Evolutionary conservation across 1,140 invertebrate species (phyloP).

Genomic region (Helicoverpa zea): DNA sequence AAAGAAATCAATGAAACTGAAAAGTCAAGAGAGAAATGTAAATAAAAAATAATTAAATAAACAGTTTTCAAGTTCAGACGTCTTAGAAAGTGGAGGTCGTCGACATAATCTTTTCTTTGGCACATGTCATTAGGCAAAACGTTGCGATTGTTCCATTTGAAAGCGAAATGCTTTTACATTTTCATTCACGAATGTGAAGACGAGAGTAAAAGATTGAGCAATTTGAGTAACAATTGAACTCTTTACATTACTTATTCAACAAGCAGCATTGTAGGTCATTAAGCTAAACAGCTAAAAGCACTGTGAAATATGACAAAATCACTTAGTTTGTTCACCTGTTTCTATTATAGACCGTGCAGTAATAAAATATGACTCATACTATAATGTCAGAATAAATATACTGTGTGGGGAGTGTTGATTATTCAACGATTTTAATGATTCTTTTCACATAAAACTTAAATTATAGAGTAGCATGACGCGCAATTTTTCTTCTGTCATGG

Average conservation of each 20-base stretch:
- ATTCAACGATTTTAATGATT: slow-evolving; percentile 1
- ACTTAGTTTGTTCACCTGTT: slow-evolving; percentile 40
- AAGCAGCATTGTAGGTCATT: not conserved
- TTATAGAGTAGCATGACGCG: not conserved
- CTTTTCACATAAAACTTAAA: not conserved
- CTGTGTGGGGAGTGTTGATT: not conserved
- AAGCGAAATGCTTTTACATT: slow-evolving; percentile 66
- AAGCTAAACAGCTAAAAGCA: slow-evolving; percentile 6
- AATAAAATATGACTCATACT: slow-evolving; percentile 33
- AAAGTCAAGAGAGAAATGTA: slow-evolving; percentile 38
- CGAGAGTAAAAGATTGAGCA: slow-evolving; percentile 54
- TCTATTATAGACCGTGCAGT: slow-evolving; percentile 15
- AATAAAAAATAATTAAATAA: slow-evolving; percentile 39
- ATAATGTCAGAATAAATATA: slow-evolving; percentile 13
- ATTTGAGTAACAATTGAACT: slow-evolving; percentile 54
- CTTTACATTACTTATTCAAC: slow-evolving; percentile 43
- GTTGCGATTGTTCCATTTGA: slow-evolving; percentile 64
- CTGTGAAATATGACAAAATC: slow-evolving; percentile 29
- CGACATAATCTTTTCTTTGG: slow-evolving; percentile 68
- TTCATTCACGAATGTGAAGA: slow-evolving; percentile 56
- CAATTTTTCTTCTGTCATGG: not conserved
- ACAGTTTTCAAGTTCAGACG: slow-evolving; percentile 47
- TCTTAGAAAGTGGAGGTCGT: slow-evolving; percentile 72
- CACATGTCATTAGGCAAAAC: slow-evolving; percentile 64
- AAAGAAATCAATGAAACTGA: slow-evolving; percentile 37